Percentiles rank a stretch among this genome's conserved stretches.
These are phyloP conservation scores for Heliconius nattereri DNA, from an alignment of 1,140 invertebrate species.

Conservation along the genomic window DNA sequence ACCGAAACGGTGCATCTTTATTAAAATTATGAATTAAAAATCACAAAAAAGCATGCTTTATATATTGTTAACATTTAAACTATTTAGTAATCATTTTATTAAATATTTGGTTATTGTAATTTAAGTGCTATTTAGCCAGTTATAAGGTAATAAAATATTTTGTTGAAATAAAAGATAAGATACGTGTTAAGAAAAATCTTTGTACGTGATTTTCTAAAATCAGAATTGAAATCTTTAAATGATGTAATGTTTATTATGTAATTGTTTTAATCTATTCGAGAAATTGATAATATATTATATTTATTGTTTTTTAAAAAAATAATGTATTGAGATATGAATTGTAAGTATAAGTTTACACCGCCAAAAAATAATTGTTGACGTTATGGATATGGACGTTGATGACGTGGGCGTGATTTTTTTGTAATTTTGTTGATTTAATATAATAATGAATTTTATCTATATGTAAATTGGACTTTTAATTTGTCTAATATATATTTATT, in stretches of 20 bases:
- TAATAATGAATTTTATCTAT: no score
- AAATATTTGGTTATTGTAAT: background rate
- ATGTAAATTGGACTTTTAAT: background rate
- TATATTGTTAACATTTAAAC: background rate
- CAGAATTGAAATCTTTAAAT: background rate
- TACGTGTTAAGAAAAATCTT: background rate
- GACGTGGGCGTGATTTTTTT: no score
- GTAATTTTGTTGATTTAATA: no score
- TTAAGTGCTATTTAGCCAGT: background rate
- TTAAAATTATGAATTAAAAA: constrained; percentile 1
- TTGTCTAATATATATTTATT: background rate
- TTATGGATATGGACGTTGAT: no score
- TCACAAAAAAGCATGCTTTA: background rate
- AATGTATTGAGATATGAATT: no score
- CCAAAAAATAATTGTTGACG: no score
- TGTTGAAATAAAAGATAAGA: background rate
- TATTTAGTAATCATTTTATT: background rate
- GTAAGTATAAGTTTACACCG: no score
- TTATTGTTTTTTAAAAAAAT: background rate
- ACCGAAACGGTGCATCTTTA: constrained; percentile 26
- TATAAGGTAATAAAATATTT: background rate
- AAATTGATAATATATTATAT: background rate
- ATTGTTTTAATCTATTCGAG: background rate
- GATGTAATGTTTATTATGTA: background rate
- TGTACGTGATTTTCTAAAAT: background rate